phyloP scores from a whole-genome alignment of 1,140 invertebrate genomes.

The Solen grandis region DNA sequence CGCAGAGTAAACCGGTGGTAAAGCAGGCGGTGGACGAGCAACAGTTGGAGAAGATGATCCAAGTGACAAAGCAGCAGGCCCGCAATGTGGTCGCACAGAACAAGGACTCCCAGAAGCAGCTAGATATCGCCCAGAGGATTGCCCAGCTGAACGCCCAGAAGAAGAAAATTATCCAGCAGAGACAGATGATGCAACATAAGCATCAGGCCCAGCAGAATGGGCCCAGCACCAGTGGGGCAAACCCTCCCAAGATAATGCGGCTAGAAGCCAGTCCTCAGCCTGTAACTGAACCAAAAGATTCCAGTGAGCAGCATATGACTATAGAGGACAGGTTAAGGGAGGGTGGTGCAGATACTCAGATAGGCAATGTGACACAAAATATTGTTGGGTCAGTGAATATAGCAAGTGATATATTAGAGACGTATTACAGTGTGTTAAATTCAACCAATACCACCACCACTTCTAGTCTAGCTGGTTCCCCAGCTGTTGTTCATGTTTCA shows the following conservation, averaged over 20 bases:
- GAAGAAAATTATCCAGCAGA: slow-evolving; percentile 5
- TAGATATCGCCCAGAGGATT: slow-evolving; percentile 47
- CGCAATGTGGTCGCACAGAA: not conserved
- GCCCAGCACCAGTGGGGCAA: not conserved
- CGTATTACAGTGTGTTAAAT: slow-evolving; percentile 53
- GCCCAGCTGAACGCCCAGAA: slow-evolving; percentile 23
- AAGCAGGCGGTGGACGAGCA: not conserved
- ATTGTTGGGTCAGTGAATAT: slow-evolving; percentile 54
- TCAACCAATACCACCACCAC: slow-evolving; percentile 2
- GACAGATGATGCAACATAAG: not conserved
- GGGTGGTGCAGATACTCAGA: slow-evolving; percentile 26
- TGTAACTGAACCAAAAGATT: not conserved
- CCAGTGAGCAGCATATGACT: not conserved
- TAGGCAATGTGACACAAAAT: slow-evolving; percentile 36
- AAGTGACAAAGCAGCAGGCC: not conserved
- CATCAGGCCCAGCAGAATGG: slow-evolving; percentile 8
- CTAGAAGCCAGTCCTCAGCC: not conserved
- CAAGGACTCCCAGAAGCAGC: slow-evolving; percentile 1
- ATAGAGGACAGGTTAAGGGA: slow-evolving; percentile 25
- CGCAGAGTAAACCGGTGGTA: not conserved
- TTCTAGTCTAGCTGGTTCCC: not conserved
- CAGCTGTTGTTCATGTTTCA: not conserved
- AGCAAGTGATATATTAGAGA: slow-evolving; percentile 51
- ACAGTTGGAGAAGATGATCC: not conserved
- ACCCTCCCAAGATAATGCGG: slow-evolving; percentile 15